Evolutionary conservation across 2,888 invertebrate species (phyloP).

Genomic region (Empis stercorea): DNA sequence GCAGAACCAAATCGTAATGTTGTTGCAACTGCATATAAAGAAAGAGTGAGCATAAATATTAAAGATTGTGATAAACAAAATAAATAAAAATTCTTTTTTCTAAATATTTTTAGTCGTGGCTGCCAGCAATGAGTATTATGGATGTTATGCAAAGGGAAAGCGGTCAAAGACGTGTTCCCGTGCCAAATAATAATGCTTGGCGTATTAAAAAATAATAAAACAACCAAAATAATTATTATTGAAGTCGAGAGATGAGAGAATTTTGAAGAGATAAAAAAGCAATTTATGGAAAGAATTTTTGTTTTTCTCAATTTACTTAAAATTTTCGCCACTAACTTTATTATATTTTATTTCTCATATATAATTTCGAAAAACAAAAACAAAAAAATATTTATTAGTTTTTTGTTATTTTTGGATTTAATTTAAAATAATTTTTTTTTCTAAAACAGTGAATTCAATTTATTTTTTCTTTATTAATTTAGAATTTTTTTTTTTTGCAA

Average conservation of each 20-base stretch:
- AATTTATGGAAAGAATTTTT: no score
- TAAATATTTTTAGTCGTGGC: constrained; percentile 56
- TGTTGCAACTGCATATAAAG: constrained; percentile 75
- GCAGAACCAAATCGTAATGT: constrained; percentile 91
- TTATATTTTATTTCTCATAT: no score
- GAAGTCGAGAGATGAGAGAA: constrained; percentile 2
- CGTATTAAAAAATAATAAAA: constrained; percentile 25
- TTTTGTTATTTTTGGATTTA: no score
- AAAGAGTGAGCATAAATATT: constrained; percentile 44
- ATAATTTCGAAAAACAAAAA: no score
- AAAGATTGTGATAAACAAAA: not conserved
- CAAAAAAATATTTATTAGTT: no score
- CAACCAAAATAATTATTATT: constrained; percentile 1
- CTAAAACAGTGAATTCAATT: constrained; percentile 1
- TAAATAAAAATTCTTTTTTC: not conserved
- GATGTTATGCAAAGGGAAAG: constrained; percentile 69
- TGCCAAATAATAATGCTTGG: constrained; percentile 47
- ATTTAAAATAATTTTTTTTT: no score
- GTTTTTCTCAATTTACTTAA: not conserved
- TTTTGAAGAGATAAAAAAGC: constrained; percentile 4
- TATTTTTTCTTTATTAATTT: constrained; percentile 5
- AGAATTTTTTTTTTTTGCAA: not conserved
- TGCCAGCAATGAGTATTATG: constrained; percentile 74
- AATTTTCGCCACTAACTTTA: no score
- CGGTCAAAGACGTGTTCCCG: constrained; percentile 66